Conservation (phyloP, 1,140 invertebrate species). For the Ditylenchus dipsaci region DNA sequence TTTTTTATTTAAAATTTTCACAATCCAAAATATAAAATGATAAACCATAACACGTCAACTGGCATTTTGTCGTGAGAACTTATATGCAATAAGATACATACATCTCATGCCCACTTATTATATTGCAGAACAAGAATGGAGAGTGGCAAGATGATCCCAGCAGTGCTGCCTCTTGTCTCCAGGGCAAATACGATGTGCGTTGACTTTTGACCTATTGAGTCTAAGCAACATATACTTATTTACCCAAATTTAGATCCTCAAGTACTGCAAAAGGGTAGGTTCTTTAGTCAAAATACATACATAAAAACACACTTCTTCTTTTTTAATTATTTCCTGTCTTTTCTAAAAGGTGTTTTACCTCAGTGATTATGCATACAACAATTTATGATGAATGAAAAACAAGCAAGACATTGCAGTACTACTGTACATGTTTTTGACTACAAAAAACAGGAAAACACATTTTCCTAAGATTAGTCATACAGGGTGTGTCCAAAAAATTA, state of each 20-base stretch:
- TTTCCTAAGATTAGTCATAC: background rate
- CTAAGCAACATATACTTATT: too few species aligned
- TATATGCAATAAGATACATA: too few species aligned
- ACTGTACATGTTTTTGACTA: too few species aligned
- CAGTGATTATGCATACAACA: too few species aligned
- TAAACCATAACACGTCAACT: too few species aligned
- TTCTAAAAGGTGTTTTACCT: background rate
- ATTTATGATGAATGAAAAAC: too few species aligned
- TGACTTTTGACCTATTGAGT: too few species aligned
- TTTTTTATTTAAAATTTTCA: too few species aligned
- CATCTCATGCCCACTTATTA: too few species aligned
- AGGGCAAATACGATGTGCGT: constrained; percentile 49
- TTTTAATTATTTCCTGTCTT: background rate
- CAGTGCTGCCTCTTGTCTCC: constrained; percentile 50
- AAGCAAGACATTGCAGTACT: background rate
- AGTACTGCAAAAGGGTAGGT: constrained; percentile 55
- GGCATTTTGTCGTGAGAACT: too few species aligned
- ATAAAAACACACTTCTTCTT: background rate
- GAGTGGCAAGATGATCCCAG: constrained; percentile 50
- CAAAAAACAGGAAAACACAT: too few species aligned
- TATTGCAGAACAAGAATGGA: constrained; percentile 39
- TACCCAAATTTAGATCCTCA: constrained; percentile 41
- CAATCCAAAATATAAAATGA: too few species aligned
- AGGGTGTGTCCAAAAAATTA: constrained; percentile 4
- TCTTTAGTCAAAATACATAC: background rate